Base-by-base conservation (phyloP, 2,888 invertebrate species). In the Drosophila fungiperda region DNA sequence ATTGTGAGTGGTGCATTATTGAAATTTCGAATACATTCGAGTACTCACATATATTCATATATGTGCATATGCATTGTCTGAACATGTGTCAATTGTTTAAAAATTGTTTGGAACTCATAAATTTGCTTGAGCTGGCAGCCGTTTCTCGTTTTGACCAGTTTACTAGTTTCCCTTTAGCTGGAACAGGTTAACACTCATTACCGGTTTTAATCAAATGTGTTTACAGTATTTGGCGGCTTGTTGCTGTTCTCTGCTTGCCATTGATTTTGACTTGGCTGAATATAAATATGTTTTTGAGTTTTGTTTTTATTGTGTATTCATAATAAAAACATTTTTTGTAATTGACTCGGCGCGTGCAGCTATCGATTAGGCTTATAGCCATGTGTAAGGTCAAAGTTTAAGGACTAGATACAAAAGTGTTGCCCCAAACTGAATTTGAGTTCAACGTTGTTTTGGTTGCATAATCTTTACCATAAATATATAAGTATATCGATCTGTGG, bases 211-310 rank as follows among this genome's bases (percentile, higher is more conserved):
- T 45, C 54, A 36, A 20, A 15, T 54, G 53, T 70, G 58, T 55
- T 62, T 67, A 42, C 33, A 32, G 38, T 36, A 42, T 57, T n/a
- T 29, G 20, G 20, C 29, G 1, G 36, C 53, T 29, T 59, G 58
- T 40, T 73, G 62, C 40, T 48, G 42, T 50, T 61, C 15, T 50
- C 61, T 57, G 40, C 48, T 33, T 74, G 55, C 70, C 79, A 78
- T 75, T 87, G 78, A 42, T 61, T 77, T 63, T 76, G 63, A 77
- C 77, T 87, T 78, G 74, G 78, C 78, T 80, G 53, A 40, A 73
- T 68, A 71, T 65, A 74, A 48, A 58, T 59, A 59, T 33, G 33
- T 50, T 17, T 38, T 52, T 50, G 52, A 59, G 42, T 52, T 66
- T 50, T 57, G 64, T 58, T 42, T 48, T 48, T 33, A 33, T 50